Evolutionary conservation across 1,140 invertebrate species (phyloP), one percentile per base, ranked within the genome.

Genomic region (Drosophila parvula): DNA sequence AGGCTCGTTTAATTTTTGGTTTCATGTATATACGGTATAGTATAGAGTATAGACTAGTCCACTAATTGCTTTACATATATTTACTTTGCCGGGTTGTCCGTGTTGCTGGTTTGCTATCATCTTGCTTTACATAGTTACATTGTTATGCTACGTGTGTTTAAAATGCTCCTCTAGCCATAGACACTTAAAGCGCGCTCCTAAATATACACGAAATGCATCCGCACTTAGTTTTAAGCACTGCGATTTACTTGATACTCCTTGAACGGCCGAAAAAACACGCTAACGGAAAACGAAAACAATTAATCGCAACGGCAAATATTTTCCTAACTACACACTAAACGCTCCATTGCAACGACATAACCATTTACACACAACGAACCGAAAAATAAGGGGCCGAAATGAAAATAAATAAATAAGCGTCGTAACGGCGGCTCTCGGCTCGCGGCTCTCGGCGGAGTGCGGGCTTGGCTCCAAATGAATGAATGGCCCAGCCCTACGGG

Each of bases 41-140:
- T 22, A 58, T 30, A 50, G 70, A 34, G 45, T 69, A 71, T 71
- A 71, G 69, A 71, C 79, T 88, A 82, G 41, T 50, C 75, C 77
- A 48, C 82, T 85, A 82, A 69, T 86, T 86, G 83, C 83, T 86
- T 86, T 86, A 86, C 83, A 86, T 57, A 36, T 86, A 86, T 86
- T 88, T 86, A 86, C 83, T 77, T 88, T 86, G 83, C 83, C 70
- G 57, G 41, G 69, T 56, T 59, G 18, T 65, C 74, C 50, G 43
- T 53, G 53, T 22, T 45, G 7, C 38, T 58, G 22, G 14, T 58
- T 47, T 51, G 41, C 45, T 57, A 70, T 53, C 78, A 55, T 71
- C 12, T 68, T 64, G 43, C 74, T 86, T 82, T 68, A 85, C 75
- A 85, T 76, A 75, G 78, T 78, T 85, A 82, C 65, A 88, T 76